Evolutionary conservation across 2,113 vertebrate genomes (phyloP), one percentile per base, ranked within the genome.

Genomic region (Talpa occidentalis): DNA sequence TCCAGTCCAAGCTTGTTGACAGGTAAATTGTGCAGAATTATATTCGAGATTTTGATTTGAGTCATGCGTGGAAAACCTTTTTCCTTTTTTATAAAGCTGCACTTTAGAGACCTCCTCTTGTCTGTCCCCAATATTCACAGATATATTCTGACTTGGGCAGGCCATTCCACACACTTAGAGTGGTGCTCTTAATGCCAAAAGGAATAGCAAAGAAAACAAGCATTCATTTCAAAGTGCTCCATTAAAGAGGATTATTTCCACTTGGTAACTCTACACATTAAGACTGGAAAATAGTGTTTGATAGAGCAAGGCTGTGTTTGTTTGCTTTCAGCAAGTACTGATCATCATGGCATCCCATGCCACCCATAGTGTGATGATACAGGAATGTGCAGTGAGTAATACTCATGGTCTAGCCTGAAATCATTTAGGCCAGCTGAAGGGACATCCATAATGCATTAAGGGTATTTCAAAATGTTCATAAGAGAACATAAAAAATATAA

Each of bases 281-380:
- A 17, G 21, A 14, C 1, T n/a, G 5, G 59, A 60, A 54, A 69
- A 37, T 54, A 40, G 30, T 6, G 14, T 26, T 30, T 15, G 24
- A 44, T 2, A 28, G 52, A 64, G 11, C 47, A 52, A 52, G 5
- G 2, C 8, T 28, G 2, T 60, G 2, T 44, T 40, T 10, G 9
- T 37, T 82, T 81, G 14, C 35, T 56, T 24, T 44, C 44, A 59
- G 3, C 0, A 30, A 37, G 8, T 3, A 30, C 1, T 40, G 4
- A 24, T 5, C 35, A 5, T 8, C 0, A 52, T 8, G 2, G 26
- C 8, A 11, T n/a, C 47, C 73, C 49, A 6, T 22, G 1, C 14
- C 7, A 5, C 9, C 0, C 32, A 37, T 4, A 7, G 0, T 21
- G 4, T 17, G 11, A 40, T 5, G 35, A 15, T 8, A 16, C 37